phyloP scores from a whole-genome alignment of 2,888 invertebrate genomes.

The Papilio elwesi region DNA sequence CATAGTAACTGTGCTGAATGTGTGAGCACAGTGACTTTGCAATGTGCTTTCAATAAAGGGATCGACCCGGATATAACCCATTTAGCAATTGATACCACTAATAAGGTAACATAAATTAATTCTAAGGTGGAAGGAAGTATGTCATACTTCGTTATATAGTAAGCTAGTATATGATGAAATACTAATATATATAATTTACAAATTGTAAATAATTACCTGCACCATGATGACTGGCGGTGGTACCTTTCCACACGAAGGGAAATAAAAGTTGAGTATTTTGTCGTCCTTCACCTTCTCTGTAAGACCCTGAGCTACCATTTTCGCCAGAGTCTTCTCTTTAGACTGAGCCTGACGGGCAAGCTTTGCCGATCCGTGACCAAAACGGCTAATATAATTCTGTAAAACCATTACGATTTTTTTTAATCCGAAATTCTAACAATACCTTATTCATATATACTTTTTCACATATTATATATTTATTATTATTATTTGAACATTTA shows the following conservation, averaged over 20 bases:
- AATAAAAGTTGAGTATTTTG: slow-evolving; percentile 96
- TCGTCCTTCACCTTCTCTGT: slow-evolving; percentile 97
- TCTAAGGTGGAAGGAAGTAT: no score
- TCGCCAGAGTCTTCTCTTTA: slow-evolving; percentile 99
- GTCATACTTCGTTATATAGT: no score
- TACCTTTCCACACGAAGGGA: slow-evolving; percentile 97
- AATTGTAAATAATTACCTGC: slow-evolving; percentile 80
- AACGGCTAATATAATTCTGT: slow-evolving; percentile 98
- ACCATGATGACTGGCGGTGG: slow-evolving; percentile 99
- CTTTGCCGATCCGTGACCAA: slow-evolving; percentile 99
- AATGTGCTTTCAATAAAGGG: no score
- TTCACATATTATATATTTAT: no score
- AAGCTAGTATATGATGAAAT: background rate
- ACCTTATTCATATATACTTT: no score
- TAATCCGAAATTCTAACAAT: no score
- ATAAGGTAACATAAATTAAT: no score
- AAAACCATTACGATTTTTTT: slow-evolving; percentile 35
- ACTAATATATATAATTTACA: background rate
- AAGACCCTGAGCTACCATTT: slow-evolving; percentile 99
- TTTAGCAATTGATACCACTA: no score
- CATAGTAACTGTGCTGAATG: no score
- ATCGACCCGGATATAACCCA: no score
- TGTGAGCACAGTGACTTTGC: no score
- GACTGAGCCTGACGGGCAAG: slow-evolving; percentile 99
- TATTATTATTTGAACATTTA: no score